Percentiles rank a stretch among this genome's conserved stretches.
Conservation (phyloP, 2,113 vertebrate genomes). For the Megaceryle torquata region DNA sequence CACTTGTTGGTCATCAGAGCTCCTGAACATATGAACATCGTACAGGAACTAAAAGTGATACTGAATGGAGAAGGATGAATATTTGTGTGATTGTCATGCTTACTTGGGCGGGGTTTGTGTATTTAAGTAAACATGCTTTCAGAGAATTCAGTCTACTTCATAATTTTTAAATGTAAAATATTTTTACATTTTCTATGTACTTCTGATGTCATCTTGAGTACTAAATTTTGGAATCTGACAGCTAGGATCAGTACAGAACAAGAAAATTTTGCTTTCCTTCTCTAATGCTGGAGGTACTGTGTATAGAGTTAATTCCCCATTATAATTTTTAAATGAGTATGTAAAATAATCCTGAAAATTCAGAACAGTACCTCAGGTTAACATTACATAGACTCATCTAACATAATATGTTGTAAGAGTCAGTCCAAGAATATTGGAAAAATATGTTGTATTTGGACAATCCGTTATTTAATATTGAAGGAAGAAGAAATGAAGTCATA, state of each 20-base stretch:
- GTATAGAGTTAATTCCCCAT: background rate
- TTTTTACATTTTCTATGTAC: background rate
- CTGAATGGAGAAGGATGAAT: background rate
- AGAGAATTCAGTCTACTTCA: background rate
- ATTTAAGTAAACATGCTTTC: background rate
- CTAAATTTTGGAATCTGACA: background rate
- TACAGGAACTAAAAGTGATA: background rate
- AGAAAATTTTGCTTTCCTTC: background rate
- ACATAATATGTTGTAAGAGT: background rate
- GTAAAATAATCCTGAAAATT: background rate
- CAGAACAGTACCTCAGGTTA: background rate
- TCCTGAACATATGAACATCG: background rate
- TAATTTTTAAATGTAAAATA: background rate
- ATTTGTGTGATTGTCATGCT: background rate
- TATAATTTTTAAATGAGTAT: background rate
- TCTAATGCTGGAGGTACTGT: background rate
- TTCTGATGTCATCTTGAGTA: background rate
- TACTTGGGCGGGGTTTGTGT: rapidly evolving
- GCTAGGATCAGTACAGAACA: background rate
- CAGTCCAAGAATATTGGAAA: background rate
- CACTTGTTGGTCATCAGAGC: background rate
- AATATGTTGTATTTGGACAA: background rate
- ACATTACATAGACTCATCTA: background rate
- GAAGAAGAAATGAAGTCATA: background rate
- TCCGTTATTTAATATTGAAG: background rate